Evolutionary conservation across 2,888 invertebrate genomes (phyloP), one percentile per base, ranked within the genome.

Genomic region (Lottia scabra): DNA sequence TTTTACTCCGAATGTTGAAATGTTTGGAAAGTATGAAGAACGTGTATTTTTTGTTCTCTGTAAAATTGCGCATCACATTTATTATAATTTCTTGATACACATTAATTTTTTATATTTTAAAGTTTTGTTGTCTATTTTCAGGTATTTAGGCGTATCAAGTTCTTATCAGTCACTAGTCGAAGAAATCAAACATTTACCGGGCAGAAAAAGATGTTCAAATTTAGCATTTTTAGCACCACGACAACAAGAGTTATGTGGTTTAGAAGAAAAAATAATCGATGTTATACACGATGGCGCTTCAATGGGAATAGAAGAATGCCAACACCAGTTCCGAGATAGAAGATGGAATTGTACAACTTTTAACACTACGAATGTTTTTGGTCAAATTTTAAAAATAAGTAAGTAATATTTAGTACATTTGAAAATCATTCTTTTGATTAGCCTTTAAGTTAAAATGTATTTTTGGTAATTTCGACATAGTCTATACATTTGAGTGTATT

Each of bases 341-440:
- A 92, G 96, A 85, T 96, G 96, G 96, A 96, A 96, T 90, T 96
- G 96, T 90, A 94, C 95, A 73, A 94, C 94, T 10, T 93, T 92
- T 89, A 93, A 95, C 89, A 93, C 94, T 56, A 93, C 94, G 13
- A 93, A 93, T 72, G 94, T 96, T 73, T 96, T 96, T 85, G 96
- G 96, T 71, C 94, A 95, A 76, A 94, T 96, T 71, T 92, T 95
- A 77, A 92, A 93, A 87, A 94, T 95, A 88, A 94, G 96, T 96
- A 92, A 94, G 95, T 86, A 63, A 10, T 38, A 8, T 38, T 38
- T 10, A 38, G 30, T 30, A 4, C 30, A 30, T 30, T 30, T 5
- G 30, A 30, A 30, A 30, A 30, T 30, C 30, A 30, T 30, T 5
- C 38, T 38, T 2, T 8, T 8, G 38, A 38, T 38, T 38, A 38